Base-by-base conservation (phyloP, 2,888 invertebrate species). In the Coenonympha glycerion region DNA sequence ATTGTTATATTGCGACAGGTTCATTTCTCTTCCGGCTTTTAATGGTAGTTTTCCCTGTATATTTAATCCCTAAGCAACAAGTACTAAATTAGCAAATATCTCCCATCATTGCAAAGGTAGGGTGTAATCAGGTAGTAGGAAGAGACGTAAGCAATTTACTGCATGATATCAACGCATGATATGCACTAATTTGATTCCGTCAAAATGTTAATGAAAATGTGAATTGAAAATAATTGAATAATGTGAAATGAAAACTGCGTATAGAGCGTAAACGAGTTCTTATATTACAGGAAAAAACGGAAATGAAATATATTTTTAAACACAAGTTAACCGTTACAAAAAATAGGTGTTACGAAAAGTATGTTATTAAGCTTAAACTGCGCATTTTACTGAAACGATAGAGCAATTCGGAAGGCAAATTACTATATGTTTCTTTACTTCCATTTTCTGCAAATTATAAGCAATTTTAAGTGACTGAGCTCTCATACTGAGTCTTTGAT, bases 311-410 rank as follows among this genome's bases (percentile, higher is more conserved):
- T 16, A 16, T 16, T 11, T 33, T 33, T 33, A 2, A 4, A 31
- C 2, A n/a, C n/a, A 46, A 48, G 46, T 28, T n/a, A n/a, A n/a
- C n/a, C n/a, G n/a, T n/a, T n/a, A n/a, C n/a, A n/a, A n/a, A n/a
- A n/a, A n/a, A n/a, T n/a, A n/a, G n/a, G n/a, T n/a, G n/a, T n/a
- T n/a, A n/a, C n/a, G n/a, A n/a, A 83, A 83, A 82, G 82, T 79
- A 68, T 66, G 76, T 74, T 73, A 77, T 66, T n/a, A 73, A 61
- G 69, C 65, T 69, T 69, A 66, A 74, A 76, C 71, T 67, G 67
- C 60, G 61, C 65, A 68, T 21, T 69, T 71, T 70, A 67, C 67
- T 61, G 64, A 66, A 66, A 76, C 76, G 71, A 76, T 71, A 61
- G 64, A 46, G 53, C 47, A 53, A 56, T 64, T 61, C 59, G 59